A percentile compares a stretch with the other conserved stretches of the same genome.
Conservation (phyloP, 2,113 vertebrate genomes). For the Spea bombifrons region DNA sequence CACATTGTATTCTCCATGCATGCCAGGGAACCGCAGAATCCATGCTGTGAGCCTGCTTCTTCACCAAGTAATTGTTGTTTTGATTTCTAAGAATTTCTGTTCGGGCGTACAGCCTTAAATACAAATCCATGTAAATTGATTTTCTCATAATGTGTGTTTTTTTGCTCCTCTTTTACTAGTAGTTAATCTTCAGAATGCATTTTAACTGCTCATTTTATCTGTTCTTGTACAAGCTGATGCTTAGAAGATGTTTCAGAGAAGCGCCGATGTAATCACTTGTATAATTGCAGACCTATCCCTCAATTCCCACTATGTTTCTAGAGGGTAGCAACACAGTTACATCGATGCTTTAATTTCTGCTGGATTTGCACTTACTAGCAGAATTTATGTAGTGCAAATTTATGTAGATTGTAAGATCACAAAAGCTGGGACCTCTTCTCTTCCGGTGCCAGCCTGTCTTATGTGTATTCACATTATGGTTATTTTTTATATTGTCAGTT, state of each 20-base stretch:
- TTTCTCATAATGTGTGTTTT: conserved; percentile 33
- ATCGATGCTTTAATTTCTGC: no score
- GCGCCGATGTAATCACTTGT: conserved; percentile 13
- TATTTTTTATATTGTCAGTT: no score
- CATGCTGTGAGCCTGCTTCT: conserved; percentile 25
- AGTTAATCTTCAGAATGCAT: conserved; percentile 34
- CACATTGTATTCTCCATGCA: not conserved
- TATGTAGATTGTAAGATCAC: no score
- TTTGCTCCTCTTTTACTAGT: conserved; percentile 19
- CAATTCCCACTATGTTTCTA: not conserved
- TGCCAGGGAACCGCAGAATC: conserved; percentile 13
- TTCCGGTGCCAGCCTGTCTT: no score
- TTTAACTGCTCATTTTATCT: conserved; percentile 16
- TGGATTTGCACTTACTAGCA: no score
- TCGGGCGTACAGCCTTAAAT: conserved; percentile 15
- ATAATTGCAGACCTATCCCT: not conserved
- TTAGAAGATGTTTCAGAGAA: not conserved
- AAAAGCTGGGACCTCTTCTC: no score
- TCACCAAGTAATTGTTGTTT: conserved; percentile 35
- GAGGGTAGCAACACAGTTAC: no score
- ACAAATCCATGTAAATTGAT: conserved; percentile 43
- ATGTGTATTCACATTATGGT: no score
- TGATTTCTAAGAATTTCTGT: conserved; percentile 35
- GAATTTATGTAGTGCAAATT: no score
- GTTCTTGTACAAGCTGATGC: conserved; percentile 7